Evolutionary conservation across 2,888 invertebrate genomes (phyloP).

Genomic region (Eueremaeus valkanovi): DNA sequence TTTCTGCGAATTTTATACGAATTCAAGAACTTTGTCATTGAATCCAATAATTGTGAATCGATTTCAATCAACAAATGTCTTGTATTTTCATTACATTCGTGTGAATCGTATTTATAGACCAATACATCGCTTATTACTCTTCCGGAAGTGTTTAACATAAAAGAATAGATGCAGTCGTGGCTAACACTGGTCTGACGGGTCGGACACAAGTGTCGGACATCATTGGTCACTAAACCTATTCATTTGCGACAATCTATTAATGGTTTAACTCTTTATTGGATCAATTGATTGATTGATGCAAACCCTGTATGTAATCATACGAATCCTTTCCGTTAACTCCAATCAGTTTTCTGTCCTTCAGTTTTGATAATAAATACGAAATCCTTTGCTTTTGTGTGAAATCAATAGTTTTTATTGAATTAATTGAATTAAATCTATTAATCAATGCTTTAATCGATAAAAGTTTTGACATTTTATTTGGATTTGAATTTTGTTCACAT

Average conservation of each 20-base stretch:
- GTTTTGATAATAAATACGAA: slow-evolving; percentile 22
- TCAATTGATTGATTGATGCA: not conserved
- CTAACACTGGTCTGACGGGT: not conserved
- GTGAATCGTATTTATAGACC: not conserved
- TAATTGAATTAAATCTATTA: not conserved
- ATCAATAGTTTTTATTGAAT: not conserved
- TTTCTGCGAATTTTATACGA: slow-evolving; percentile 72
- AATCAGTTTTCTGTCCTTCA: slow-evolving; percentile 1
- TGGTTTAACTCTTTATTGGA: not conserved
- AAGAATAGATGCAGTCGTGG: slow-evolving; percentile 33
- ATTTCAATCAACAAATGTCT: slow-evolving; percentile 65
- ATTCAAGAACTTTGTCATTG: slow-evolving; percentile 69
- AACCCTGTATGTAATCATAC: slow-evolving; percentile 35
- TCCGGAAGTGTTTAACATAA: slow-evolving; percentile 36
- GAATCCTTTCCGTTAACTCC: slow-evolving; percentile 20
- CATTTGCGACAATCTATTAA: no score
- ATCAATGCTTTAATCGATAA: not conserved
- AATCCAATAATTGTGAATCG: slow-evolving; percentile 59
- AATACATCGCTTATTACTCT: slow-evolving; percentile 33
- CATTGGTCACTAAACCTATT: slow-evolving; percentile 37
- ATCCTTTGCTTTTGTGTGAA: not conserved
- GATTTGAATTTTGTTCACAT: not conserved
- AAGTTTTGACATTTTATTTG: not conserved
- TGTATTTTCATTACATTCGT: not conserved
- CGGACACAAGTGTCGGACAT: slow-evolving; percentile 22